A percentile compares a stretch with the other conserved stretches of the same genome.
Evolutionary conservation across 2,888 invertebrate genomes (phyloP).

Genomic region (Mamestra brassicae): DNA sequence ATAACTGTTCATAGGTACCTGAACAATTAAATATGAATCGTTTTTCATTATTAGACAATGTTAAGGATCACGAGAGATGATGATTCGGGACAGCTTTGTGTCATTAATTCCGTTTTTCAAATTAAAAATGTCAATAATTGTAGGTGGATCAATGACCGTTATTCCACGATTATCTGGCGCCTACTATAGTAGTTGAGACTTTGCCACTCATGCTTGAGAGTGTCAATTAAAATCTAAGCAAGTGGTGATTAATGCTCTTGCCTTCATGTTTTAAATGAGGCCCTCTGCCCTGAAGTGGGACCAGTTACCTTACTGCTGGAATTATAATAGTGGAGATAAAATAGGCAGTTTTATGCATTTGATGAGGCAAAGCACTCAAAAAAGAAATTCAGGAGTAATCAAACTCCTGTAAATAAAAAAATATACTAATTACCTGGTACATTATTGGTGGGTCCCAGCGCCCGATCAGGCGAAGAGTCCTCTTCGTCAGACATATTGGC

Average conservation of each 20-base stretch:
- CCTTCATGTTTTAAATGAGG: neutral
- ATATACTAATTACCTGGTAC: slow-evolving; percentile 80
- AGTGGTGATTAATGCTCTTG: neutral
- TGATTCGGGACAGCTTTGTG: too few species aligned
- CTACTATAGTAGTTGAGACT: too few species aligned
- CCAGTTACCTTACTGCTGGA: neutral
- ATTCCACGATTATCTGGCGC: too few species aligned
- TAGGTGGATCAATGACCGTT: too few species aligned
- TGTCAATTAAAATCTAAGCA: neutral
- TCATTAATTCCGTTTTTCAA: too few species aligned
- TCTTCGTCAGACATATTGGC: slow-evolving; percentile 88
- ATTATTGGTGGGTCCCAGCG: slow-evolving; percentile 84
- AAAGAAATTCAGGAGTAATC: neutral
- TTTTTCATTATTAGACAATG: too few species aligned
- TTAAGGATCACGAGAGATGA: too few species aligned
- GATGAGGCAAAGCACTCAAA: neutral
- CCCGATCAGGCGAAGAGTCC: slow-evolving; percentile 86
- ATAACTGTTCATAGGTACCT: too few species aligned
- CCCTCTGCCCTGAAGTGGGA: neutral
- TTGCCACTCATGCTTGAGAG: too few species aligned
- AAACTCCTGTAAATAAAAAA: neutral
- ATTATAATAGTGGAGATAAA: neutral
- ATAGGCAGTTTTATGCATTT: neutral
- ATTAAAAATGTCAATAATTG: too few species aligned
- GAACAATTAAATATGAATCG: too few species aligned